A percentile compares a stretch with the other conserved stretches of the same genome.
Conservation (phyloP, 2,797 vertebrate species). For the Notolepis coatsorum region DNA sequence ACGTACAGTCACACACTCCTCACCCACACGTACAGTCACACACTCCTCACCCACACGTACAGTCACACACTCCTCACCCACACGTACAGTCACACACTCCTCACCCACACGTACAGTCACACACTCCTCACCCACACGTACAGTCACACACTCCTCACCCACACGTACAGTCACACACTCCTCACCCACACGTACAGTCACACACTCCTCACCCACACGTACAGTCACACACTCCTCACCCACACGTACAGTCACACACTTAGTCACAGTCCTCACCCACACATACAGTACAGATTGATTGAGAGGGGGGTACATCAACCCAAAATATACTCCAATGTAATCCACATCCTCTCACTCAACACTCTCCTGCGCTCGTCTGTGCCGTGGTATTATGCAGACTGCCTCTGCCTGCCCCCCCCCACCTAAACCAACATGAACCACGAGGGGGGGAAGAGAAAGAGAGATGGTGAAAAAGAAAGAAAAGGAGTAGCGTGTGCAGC, state of each 20-base stretch:
- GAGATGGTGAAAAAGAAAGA: slow-evolving; percentile 19
- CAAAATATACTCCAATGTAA: slow-evolving; percentile 34
- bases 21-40: not conserved
- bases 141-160: not conserved
- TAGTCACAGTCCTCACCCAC: not conserved
- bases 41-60: not conserved
- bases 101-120: not conserved
- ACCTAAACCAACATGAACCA: too few species aligned
- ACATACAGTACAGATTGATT: not conserved
- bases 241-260: not conserved
- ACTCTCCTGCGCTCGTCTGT: slow-evolving; percentile 15
- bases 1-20: slow-evolving; percentile 3
- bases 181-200: not conserved
- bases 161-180: slow-evolving; percentile 7
- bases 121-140: not conserved
- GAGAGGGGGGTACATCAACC: slow-evolving; percentile 27
- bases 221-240: not conserved
- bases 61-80: not conserved
- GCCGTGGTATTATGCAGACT: slow-evolving; percentile 20
- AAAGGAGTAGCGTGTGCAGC: slow-evolving; percentile 21
- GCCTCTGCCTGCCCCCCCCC: not conserved
- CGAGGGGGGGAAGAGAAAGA: too few species aligned
- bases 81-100: slow-evolving; percentile 3
- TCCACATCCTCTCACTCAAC: slow-evolving; percentile 40
- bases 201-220: not conserved